A percentile compares a stretch with the other conserved stretches of the same genome.
Conservation (phyloP, 2,797 vertebrate genomes). For the Pyrrhura leucotis region DNA sequence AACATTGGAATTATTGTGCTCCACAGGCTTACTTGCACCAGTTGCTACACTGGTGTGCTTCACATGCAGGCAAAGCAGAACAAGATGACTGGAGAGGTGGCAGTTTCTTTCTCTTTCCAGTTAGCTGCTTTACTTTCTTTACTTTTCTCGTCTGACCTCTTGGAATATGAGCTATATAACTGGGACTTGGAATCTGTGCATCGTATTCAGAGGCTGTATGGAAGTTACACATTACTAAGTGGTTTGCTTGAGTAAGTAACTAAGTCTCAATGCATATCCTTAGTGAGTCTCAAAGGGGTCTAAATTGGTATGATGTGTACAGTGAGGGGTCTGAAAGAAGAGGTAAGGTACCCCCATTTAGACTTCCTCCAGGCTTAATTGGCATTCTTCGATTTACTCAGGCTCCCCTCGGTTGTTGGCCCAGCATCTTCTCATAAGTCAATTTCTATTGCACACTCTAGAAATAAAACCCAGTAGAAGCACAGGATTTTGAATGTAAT, state of each 20-base stretch:
- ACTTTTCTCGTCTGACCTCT: background rate
- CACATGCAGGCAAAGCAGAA: background rate
- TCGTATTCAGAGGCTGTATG: background rate
- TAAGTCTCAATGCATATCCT: background rate
- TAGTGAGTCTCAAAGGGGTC: background rate
- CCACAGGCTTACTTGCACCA: accelerated
- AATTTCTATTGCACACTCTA: conserved; percentile 61
- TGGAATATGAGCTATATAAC: background rate
- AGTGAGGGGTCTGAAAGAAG: background rate
- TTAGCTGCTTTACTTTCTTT: background rate
- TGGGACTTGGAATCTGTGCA: background rate
- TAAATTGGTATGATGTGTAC: background rate
- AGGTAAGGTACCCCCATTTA: conserved; percentile 7
- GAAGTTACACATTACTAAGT: background rate
- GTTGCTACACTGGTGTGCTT: accelerated
- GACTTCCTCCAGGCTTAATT: conserved; percentile 45
- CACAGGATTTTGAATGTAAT: conserved; percentile 72
- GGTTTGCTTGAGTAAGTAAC: background rate
- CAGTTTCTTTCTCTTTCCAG: background rate
- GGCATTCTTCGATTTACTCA: conserved; percentile 37
- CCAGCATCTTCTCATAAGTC: conserved; percentile 55
- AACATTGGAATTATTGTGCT: background rate
- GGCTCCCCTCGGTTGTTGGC: conserved; percentile 28
- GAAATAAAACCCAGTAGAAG: conserved; percentile 74
- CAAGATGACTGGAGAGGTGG: background rate